Evolutionary conservation across 1,140 invertebrate species (phyloP), one percentile per base, ranked within the genome.

Genomic region (Drosophila dunni): DNA sequence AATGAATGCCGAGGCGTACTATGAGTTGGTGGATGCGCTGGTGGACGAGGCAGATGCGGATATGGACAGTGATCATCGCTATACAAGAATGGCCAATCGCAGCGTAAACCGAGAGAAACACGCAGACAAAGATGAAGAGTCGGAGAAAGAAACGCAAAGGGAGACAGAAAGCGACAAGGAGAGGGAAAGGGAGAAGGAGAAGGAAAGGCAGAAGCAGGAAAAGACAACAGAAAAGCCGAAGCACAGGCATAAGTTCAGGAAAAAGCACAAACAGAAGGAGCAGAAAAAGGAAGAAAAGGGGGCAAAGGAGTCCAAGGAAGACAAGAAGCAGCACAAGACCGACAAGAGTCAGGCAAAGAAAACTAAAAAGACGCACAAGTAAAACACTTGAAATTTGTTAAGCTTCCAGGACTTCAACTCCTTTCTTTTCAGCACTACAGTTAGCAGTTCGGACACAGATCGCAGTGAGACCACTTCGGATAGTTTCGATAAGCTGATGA

Each of bases 401-500:
- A 46, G 1, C n/a, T 33, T 34, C 2, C 50, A 1, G 3, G 1
- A 20, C 3, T 8, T 33, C 4, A 42, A 42, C 0, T 51, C 9
- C 5, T 13, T 36, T 33, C 8, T 9, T 8, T 34, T 10, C 36
- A 15, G n/a, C 7, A 9, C 0, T 10, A 17, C 13, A 0, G n/a
- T 11, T 60, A 3, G 3, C n/a, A 24, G 0, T 11, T 1, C 17
- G 0, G 15, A 50, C 0, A 13, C n/a, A 15, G n/a, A 11, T 6
- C 11, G 17, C 5, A 42, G 15, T 0, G 60, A 65, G 1, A 1
- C 10, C 0, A 8, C 1, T 0, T 42, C 60, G 6, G 58, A 68
- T 3, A 65, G 48, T 10, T 71, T 38, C 29, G 72, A 74, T 1
- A 83, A 78, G 2, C 40, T 88, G 0, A 61, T 88, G 6, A 56